Base-by-base conservation (phyloP, 2,888 invertebrate species). In the Pollenia amentaria region DNA sequence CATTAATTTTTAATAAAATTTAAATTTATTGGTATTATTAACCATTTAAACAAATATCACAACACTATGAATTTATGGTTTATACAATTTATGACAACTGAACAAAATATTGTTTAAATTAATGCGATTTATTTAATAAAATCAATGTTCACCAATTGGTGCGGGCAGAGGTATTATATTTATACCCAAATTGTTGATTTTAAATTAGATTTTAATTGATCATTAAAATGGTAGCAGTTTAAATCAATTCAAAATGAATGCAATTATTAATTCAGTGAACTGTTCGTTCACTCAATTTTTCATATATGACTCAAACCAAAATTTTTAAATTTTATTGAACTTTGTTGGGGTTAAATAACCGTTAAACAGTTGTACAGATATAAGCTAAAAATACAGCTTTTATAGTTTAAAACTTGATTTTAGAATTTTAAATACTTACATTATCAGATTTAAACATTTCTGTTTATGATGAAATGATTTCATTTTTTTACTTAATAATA, bases 1-100 rank as follows among this genome's bases (percentile, higher is more conserved):
- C 65, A 83, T 76, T 86, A 76, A 83, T 76, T 86, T 75, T 86
- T 86, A 86, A 86, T 86, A 79, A 76, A 83, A 83, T 79, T 86
- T 76, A 65, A 86, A 86, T 79, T 75, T 79, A 72, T 76, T 70
- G 60, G 79, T 70, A 79, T 86, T 53, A 78, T 82, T 78, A 82
- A 73, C 78, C 64, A 53, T 85, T 82, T 48, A 75, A 82, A 69
- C 62, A 69, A 83, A 86, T 72, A 82, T 80, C 67, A 72, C 51
- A 76, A 60, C 62, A 51, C 76, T 79, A 72, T 72, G 57, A 69
- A 76, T 70, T 69, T 76, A 80, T 65, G 75, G 69, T 46, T 70
- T 80, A 70, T 64, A 46, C 55, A 55, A 65, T 38, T 16, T 67
- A 72, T 3, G 14, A 18, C 14, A 10, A 69, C 14, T 46, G 42